Base-by-base conservation (phyloP, 2,888 invertebrate species). In the Nemapogon koenigi region DNA sequence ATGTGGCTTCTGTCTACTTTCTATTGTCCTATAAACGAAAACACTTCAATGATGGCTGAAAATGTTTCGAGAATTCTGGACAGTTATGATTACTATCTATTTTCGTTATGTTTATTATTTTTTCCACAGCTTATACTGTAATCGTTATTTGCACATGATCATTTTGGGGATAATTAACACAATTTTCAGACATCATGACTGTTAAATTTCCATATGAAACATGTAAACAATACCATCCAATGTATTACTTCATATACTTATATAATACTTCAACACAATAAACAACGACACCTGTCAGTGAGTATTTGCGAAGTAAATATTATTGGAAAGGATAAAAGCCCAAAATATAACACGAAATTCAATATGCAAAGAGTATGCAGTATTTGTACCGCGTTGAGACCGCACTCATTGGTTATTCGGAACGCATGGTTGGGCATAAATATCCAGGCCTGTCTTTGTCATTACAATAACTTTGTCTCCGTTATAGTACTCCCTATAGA, bases 371-470 rank as follows among this genome's bases (percentile, higher is more conserved):
- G 16, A 25, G 15, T 25, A 16, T 6, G 14, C 4, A 6, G 33
- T n/a, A 10, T 30, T 19, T 14, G 31, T 30, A 31, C 40, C 44
- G 41, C 39, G 40, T 45, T 39, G 38, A 46, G 45, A 33, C 46
- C 47, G 44, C 22, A 2, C 59, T 71, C 69, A 71, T 75, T 72
- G 53, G 43, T 58, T 73, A 76, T 76, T 72, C 76, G 54, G 65
- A 59, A 53, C 57, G 71, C 72, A 59, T 70, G 67, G 59, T 46
- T 44, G 45, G 65, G 69, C 76, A 75, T 75, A 78, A 78, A 75
- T 76, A 78, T 75, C 72, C 66, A 37, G 29, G 28, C 35, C 62
- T 67, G 70, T 69, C 73, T 64, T 56, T 50, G 71, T 73, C 72
- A 72, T 75, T 75, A 75, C 70, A 70, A 72, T 71, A 66, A 69